phyloP scores from a whole-genome alignment of 2,888 invertebrate genomes.

The Latheticus oryzae region DNA sequence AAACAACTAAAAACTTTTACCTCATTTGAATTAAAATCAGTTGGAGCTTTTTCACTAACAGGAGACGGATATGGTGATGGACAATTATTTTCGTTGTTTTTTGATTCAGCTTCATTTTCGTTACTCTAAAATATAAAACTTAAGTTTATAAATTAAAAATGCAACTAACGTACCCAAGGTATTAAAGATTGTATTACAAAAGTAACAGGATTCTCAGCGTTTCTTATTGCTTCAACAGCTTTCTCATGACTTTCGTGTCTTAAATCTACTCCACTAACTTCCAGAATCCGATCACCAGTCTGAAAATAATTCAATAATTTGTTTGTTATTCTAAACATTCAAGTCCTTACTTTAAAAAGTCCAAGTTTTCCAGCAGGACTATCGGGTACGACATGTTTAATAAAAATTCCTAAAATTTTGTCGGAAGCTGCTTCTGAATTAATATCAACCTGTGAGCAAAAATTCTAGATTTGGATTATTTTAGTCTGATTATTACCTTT shows the following conservation, averaged over 20 bases:
- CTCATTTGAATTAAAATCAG: constrained; percentile 1
- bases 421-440: constrained; percentile 71
- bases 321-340: too few relatives aligned
- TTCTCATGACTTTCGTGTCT: constrained; percentile 91
- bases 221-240: constrained; percentile 94
- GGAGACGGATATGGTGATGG: constrained; percentile 50
- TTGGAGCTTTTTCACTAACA: constrained; percentile 40
- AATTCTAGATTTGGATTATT: constrained; percentile 1
- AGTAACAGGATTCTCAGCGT: constrained; percentile 87
- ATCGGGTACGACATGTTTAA: constrained; percentile 94
- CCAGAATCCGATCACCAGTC: constrained; percentile 90
- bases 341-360: constrained; percentile 87
- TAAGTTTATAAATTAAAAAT: too few relatives aligned
- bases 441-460: constrained; percentile 75
- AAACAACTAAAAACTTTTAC: too few relatives aligned
- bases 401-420: constrained; percentile 94
- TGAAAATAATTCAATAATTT: constrained; percentile 63
- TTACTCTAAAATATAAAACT: constrained; percentile 13
- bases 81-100: constrained; percentile 43
- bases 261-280: constrained; percentile 92
- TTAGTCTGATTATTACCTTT: constrained; percentile 76
- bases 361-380: constrained; percentile 94
- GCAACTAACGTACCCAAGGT: constrained; percentile 74
- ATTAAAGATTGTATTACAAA: constrained; percentile 89
- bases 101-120: constrained; percentile 42